A percentile compares a stretch with the other conserved stretches of the same genome.
Evolutionary conservation across 2,888 invertebrate species (phyloP).

Genomic region (Melanchra persicariae): DNA sequence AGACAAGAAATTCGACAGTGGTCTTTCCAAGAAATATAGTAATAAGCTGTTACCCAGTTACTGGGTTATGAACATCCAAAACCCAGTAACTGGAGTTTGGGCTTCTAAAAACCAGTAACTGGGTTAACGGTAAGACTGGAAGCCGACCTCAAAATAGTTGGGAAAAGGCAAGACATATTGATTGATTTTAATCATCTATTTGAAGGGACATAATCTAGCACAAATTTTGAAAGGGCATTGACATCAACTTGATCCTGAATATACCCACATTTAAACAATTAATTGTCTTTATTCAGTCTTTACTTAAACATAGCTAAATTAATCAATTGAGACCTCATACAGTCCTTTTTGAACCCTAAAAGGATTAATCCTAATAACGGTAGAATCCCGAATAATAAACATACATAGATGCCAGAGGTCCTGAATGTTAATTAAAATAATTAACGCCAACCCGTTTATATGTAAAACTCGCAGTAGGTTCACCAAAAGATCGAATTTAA

Average conservation of each 20-base stretch:
- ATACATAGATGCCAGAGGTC: constrained; percentile 24
- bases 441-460: constrained; percentile 40
- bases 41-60: no score
- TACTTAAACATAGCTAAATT: constrained; percentile 1
- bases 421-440: constrained; percentile 60
- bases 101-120: no score
- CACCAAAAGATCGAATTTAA: constrained; percentile 31
- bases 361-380: constrained; percentile 40
- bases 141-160: no score
- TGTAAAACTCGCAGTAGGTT: constrained; percentile 13
- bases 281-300: constrained; percentile 7
- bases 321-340: constrained; percentile 31
- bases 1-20: no score
- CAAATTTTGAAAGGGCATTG: no score
- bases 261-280: not conserved
- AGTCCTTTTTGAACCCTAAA: constrained; percentile 36
- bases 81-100: no score
- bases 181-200: no score
- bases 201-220: not conserved
- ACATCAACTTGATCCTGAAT: not conserved
- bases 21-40: no score
- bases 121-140: no score
- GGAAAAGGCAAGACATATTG: no score
- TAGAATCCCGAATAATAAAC: constrained; percentile 38
- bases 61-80: no score